These are phyloP conservation scores for Patella caerulea DNA, from an alignment of 2,888 invertebrate genomes.

Conservation along the genomic window DNA sequence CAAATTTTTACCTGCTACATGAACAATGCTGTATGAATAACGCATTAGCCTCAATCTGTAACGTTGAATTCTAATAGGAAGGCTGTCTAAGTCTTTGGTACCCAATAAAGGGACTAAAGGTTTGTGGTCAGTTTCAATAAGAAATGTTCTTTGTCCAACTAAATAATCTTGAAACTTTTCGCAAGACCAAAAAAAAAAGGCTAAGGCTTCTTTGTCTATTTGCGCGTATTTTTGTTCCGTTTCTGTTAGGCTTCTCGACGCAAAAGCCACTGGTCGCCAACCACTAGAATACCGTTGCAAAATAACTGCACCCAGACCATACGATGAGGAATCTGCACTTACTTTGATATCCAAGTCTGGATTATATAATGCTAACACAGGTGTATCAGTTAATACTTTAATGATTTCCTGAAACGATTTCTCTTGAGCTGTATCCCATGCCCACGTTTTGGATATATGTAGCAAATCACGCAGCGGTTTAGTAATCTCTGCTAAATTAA, in stretches of 20 bases:
- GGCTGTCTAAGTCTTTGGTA: too few relatives aligned
- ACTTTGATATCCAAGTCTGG: conserved; percentile 25
- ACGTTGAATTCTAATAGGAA: too few relatives aligned
- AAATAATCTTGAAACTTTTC: too few relatives aligned
- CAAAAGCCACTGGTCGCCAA: too few relatives aligned
- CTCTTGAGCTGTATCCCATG: conserved; percentile 24
- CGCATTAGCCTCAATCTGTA: too few relatives aligned
- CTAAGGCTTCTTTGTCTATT: not conserved
- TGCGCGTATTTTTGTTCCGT: too few relatives aligned
- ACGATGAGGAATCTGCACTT: conserved; percentile 27
- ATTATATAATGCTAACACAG: conserved; percentile 28
- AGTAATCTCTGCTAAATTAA: conserved; percentile 15
- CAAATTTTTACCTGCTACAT: conserved; percentile 9
- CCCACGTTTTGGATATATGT: conserved; percentile 25
- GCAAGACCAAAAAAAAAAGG: too few relatives aligned
- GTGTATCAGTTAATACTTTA: conserved; percentile 18
- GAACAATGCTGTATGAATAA: not conserved
- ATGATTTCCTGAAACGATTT: conserved; percentile 10
- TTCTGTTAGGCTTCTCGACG: too few relatives aligned
- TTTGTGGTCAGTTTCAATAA: too few relatives aligned
- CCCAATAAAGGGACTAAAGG: too few relatives aligned
- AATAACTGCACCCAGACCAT: conserved; percentile 29
- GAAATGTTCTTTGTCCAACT: too few relatives aligned
- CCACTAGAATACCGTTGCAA: conserved; percentile 17
- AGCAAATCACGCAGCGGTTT: conserved; percentile 29